These are phyloP conservation scores for Teleogryllus oceanicus DNA, from an alignment of 2,888 invertebrate species.

Conservation along the genomic window DNA sequence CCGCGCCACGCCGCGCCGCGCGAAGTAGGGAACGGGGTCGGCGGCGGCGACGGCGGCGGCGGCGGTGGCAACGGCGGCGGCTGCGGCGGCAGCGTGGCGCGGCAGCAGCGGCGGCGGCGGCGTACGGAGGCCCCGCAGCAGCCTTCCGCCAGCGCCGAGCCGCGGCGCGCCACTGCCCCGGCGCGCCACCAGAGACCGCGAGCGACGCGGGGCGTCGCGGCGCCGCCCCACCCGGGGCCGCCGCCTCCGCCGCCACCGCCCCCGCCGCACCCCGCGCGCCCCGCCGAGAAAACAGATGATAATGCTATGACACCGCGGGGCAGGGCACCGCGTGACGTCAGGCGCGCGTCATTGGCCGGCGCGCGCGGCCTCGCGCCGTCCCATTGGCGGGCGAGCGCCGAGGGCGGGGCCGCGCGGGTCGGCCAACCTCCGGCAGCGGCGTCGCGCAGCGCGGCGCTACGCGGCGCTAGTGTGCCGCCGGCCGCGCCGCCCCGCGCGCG, in stretches of 20 bases:
- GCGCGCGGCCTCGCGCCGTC: background rate
- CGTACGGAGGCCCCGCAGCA: background rate
- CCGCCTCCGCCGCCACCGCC: background rate
- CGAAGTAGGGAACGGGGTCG: background rate
- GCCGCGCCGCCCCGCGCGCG: conserved; percentile 46
- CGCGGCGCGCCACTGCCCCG: conserved; percentile 36
- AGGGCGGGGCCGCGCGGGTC: background rate
- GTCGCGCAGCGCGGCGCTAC: background rate
- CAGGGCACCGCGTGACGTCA: conserved; percentile 26
- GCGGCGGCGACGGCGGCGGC: background rate
- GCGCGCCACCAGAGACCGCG: conserved; percentile 47
- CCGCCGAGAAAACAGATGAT: conserved; percentile 34
- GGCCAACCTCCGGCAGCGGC: background rate
- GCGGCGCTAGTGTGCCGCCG: background rate
- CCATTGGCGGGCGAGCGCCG: background rate
- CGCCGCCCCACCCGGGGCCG: conserved; percentile 22
- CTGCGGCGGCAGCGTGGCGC: background rate
- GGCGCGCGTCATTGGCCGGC: background rate
- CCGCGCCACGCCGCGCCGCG: background rate
- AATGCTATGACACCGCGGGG: conserved; percentile 39
- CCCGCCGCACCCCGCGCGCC: background rate
- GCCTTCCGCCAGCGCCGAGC: conserved; percentile 24
- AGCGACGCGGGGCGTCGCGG: conserved; percentile 36
- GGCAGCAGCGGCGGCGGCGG: too few relatives aligned
- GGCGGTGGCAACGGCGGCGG: background rate